Conservation (phyloP, 2,113 vertebrate genomes). For the Rhea pennata region DNA sequence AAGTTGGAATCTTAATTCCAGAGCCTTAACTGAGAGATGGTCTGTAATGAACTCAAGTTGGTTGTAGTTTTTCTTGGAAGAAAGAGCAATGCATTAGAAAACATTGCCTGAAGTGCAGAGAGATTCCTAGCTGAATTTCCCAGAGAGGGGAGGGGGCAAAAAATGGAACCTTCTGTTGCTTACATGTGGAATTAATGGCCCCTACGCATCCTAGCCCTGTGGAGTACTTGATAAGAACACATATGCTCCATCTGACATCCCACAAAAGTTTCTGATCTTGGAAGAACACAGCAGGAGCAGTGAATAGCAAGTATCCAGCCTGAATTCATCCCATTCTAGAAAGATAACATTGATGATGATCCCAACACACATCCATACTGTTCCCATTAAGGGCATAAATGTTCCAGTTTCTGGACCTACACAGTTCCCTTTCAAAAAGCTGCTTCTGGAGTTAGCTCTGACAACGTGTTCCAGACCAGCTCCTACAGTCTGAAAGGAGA, state of each 20-base stretch:
- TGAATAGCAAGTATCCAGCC: not conserved
- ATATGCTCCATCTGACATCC: not conserved
- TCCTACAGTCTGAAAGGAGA: not conserved
- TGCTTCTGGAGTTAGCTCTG: not conserved
- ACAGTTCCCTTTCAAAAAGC: not conserved
- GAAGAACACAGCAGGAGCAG: not conserved
- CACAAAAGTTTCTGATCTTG: not conserved
- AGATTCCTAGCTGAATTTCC: not conserved
- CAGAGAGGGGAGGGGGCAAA: not conserved
- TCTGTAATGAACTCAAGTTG: not conserved
- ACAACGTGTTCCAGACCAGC: not conserved
- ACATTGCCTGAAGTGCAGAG: not conserved
- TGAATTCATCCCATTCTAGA: not conserved
- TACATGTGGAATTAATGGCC: not conserved
- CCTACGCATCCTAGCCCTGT: not conserved
- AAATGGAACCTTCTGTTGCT: not conserved
- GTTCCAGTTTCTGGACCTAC: not conserved
- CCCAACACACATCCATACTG: not conserved
- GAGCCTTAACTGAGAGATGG: not conserved
- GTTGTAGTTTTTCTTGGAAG: not conserved
- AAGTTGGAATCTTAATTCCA: conserved; percentile 15
- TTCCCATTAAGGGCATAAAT: not conserved
- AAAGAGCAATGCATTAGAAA: not conserved
- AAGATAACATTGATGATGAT: not conserved
- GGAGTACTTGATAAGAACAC: not conserved